Percentiles rank a stretch among this genome's conserved stretches.
Evolutionary conservation across 2,888 invertebrate species (phyloP).

Genomic region (Leuctra nigra): DNA sequence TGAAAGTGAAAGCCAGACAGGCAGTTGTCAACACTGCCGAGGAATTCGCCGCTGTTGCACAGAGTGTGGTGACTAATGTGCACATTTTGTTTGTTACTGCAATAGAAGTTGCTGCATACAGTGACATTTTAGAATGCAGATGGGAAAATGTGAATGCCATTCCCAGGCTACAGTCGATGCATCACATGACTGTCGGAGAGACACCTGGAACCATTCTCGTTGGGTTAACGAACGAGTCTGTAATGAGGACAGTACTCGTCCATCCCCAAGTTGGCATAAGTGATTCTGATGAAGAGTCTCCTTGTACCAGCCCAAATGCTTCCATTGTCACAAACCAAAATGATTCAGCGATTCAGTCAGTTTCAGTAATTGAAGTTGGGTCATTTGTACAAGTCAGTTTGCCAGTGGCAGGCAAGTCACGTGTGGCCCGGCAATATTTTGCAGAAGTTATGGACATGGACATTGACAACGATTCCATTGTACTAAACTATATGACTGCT

Average conservation of each 20-base stretch:
- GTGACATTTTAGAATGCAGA: neutral
- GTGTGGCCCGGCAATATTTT: neutral
- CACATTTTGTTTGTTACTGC: constrained; percentile 1
- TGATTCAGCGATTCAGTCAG: neutral
- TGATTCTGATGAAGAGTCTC: no score
- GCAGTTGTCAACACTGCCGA: constrained; percentile 6
- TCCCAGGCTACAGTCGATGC: neutral
- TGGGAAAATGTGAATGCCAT: constrained; percentile 4
- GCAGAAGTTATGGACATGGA: neutral
- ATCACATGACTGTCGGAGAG: neutral
- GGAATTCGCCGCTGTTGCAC: neutral
- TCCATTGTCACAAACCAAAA: neutral
- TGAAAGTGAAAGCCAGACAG: constrained; percentile 12
- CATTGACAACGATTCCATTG: neutral
- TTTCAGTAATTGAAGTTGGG: neutral
- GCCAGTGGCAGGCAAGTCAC: neutral
- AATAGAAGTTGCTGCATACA: neutral
- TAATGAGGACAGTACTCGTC: no score
- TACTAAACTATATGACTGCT: neutral
- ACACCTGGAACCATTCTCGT: no score
- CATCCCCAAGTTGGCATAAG: no score
- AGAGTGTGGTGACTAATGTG: neutral
- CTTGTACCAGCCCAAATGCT: no score
- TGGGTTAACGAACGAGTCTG: neutral
- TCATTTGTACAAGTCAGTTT: neutral